Base-by-base conservation (phyloP, 2,888 invertebrate genomes). In the Aporophyla lueneburgensis region DNA sequence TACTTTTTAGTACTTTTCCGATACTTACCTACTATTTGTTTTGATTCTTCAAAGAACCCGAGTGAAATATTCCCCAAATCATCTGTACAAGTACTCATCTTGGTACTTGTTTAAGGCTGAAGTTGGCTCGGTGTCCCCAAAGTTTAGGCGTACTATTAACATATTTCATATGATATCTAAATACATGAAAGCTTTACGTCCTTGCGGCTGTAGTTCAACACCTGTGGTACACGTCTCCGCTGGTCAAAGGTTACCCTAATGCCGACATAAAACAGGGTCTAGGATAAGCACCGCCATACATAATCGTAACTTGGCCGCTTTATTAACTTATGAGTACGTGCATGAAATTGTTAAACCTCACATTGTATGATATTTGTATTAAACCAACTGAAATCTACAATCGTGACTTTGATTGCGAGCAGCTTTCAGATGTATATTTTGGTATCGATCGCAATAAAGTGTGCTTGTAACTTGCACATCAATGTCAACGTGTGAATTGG, bases 151-250 rank as follows among this genome's bases (percentile, higher is more conserved):
- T 54, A 74, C 53, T 70, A 86, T 83, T 80, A 78, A 80, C 87
- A 81, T 86, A 86, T 83, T 71, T 86, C 71, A 80, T 86, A 81
- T 74, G 75, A 87, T 86, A 86, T 86, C 76, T 85, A 78, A 85
- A 86, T 86, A 85, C 69, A 74, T 78, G 83, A 80, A 80, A 85
- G 86, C 68, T 75, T 86, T 80, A 78, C 53, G 75, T 78, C 76
- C 87, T 74, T 75, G 71, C 21, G 80, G 71, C 61, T 78, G 83
- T 86, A 85, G 87, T 84, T 81, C 79, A 87, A 78, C 86, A 86
- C 86, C 87, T 86, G 86, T 33, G 87, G 73, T 80, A 75, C 78
- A 71, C 71, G 76, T 76, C 76, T 85, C 66, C 58, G 62, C 78
- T 73, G 86, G 86, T 85, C 78, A 85, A 75, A 80, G 80, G 86